Evolutionary conservation across 1,140 invertebrate species (phyloP).

Genomic region (Camponotus pennsylvanicus): DNA sequence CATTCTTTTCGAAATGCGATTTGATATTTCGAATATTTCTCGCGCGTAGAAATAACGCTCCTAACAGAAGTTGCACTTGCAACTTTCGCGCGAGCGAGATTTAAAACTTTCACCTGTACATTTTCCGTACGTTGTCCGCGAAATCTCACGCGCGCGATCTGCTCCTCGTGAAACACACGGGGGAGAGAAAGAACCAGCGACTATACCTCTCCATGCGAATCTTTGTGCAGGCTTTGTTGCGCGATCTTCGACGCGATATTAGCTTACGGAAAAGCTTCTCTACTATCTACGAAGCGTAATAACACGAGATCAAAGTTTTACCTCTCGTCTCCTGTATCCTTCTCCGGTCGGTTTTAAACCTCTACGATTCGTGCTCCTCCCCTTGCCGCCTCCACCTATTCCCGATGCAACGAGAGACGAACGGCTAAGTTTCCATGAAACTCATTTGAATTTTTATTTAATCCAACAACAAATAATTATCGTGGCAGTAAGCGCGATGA

Average conservation of each 20-base stretch:
- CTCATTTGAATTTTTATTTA: constrained; percentile 85
- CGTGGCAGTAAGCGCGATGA: constrained; percentile 76
- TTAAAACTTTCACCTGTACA: constrained; percentile 29
- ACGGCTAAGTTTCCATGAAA: constrained; percentile 76
- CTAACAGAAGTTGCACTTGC: constrained; percentile 4
- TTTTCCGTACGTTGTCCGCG: constrained; percentile 11
- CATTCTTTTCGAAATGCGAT: constrained; percentile 45
- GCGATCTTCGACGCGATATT: constrained; percentile 71
- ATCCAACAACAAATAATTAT: constrained; percentile 85
- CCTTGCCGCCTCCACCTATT: constrained; percentile 51
- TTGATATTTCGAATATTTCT: constrained; percentile 59
- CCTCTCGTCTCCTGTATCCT: constrained; percentile 56
- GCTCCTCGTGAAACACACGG: background rate
- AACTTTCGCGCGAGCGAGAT: constrained; percentile 25
- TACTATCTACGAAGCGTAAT: constrained; percentile 80
- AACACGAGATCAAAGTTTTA: constrained; percentile 85
- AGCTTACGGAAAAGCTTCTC: constrained; percentile 67
- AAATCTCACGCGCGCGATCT: constrained; percentile 52
- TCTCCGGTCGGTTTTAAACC: constrained; percentile 36
- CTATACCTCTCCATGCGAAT: constrained; percentile 31
- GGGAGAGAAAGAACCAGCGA: background rate
- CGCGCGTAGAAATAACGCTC: constrained; percentile 37
- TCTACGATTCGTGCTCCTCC: constrained; percentile 21
- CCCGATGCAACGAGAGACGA: constrained; percentile 50
- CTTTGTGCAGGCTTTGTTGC: constrained; percentile 43